Base-by-base conservation (phyloP, 2,113 vertebrate species). In the Centropus bengalensis region DNA sequence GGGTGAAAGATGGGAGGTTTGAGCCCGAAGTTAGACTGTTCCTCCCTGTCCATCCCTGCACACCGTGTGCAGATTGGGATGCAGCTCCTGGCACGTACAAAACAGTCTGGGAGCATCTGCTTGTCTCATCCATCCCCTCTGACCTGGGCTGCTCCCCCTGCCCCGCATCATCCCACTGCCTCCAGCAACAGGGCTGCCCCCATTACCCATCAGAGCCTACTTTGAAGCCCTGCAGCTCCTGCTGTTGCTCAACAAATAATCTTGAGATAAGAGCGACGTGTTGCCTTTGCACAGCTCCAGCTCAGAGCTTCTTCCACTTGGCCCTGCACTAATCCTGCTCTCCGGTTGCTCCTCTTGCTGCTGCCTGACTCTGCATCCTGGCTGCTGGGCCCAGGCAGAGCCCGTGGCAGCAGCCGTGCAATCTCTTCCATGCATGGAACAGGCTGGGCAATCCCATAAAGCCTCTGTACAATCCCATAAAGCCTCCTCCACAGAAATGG, bases 271-370 rank as follows among this genome's bases (percentile, higher is more conserved):
- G 51, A 71, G 44, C 1, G 1, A 26, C 1, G 4, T 36, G 73
- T 64, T 66, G n/a, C 22, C 24, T 40, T 73, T 38, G 36, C 51
- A 26, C 18, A 2, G 26, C 47, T 51, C 70, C 64, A 58, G 26
- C 67, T 36, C 5, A 30, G 5, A 1, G 21, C 20, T 77, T 22
- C 51, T 30, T 40, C 36, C 14, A 3, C 44, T 0, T 3, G 49
- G 30, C 44, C 23, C 44, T 18, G 62, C 5, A 1, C 68, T 42
- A 52, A 76, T 70, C 40, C 63, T 12, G n/a, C 28, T 42, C 51
- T 47, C 42, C 0, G 2, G 36, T 36, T 45, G 19, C 54, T 68
- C 67, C 2, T 2, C 56, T 55, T n/a, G 44, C 64, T 36, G 55
- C 56, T 1, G 6, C 33, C 20, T 2, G 4, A 28, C 81, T 27